Base-by-base conservation (phyloP, 35 echinoderm and acorn worm genomes). In the Patiria miniata region DNA sequence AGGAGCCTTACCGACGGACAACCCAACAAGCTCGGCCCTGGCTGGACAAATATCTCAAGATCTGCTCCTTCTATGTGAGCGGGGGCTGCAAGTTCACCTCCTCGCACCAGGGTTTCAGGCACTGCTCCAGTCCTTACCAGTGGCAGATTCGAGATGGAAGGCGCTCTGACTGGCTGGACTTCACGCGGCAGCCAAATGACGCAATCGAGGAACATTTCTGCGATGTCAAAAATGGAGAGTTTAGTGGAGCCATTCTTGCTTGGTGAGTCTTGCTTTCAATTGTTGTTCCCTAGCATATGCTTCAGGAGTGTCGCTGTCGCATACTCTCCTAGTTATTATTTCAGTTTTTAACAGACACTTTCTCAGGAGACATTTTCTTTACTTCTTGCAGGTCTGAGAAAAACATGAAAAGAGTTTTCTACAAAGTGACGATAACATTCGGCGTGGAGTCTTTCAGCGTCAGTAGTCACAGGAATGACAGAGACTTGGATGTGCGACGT, bases 401-500 rank as follows among this genome's bases (percentile, higher is more conserved):
- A 28, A 82, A 6, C 28, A 52, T 15, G 5, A 8, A 50, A 14
- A 28, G 80, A 14, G 52, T 14, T 26, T 56, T 82, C 18, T 30
- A 33, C 42, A 39, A 32, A 33, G 50, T 28, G 5, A 82, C 39
- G 1, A 21, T 52, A 19, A 10, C 57, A 60, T 51, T 59, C 22
- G 29, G 54, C 39, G 19, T 37, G 57, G 9, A 59, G 22, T 84
- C 28, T 15, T 40, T 37, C 55, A n/a, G 37, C 37, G 53, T 60
- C 53, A 9, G 57, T 58, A 53, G 36, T 84, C 1, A 21, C 33
- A 15, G 15, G 51, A 61, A 8, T 51, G 39, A 52, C 21, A 78
- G 51, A 44, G 53, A 37, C 53, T 51, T 52, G 32, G 82, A 84
- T 58, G 39, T 84, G 14, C 82, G 82, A 34, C 28, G 82, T 33